Evolutionary conservation across 2,888 invertebrate species (phyloP).

Genomic region (Cryptus armator): DNA sequence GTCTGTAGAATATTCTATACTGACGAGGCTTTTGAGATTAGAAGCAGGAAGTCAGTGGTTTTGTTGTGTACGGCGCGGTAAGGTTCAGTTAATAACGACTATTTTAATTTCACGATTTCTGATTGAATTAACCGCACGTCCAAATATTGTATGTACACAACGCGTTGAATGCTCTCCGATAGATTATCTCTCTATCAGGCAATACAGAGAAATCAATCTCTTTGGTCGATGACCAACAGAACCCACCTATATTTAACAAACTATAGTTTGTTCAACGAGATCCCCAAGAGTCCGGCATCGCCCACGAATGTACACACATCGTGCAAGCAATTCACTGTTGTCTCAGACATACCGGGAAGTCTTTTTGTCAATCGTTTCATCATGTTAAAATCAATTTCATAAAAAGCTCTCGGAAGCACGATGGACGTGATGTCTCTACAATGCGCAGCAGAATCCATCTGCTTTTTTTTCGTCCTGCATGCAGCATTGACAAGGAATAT

Average conservation of each 20-base stretch:
- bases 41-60: constrained; percentile 27
- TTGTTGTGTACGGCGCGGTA: constrained; percentile 20
- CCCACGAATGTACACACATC: constrained; percentile 49
- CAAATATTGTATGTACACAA: no score
- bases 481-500: constrained; percentile 13
- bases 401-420: constrained; percentile 73
- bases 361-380: constrained; percentile 67
- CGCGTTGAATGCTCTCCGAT: no score
- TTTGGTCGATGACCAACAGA: constrained; percentile 42
- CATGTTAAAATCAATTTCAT: constrained; percentile 75
- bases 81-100: not conserved
- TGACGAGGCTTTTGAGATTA: not conserved
- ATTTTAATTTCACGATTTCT: not conserved
- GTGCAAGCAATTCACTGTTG: constrained; percentile 35
- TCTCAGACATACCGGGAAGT: constrained; percentile 8
- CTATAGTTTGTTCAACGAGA: constrained; percentile 8
- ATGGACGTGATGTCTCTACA: constrained; percentile 65
- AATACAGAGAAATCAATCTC: not conserved
- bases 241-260: constrained; percentile 3
- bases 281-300: constrained; percentile 17
- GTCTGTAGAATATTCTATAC: not conserved
- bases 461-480: not conserved
- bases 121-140: no score
- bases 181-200: not conserved
- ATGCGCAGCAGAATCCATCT: not conserved